Evolutionary conservation across 2,113 vertebrate species (phyloP).

Genomic region (Menidia beryllina): DNA sequence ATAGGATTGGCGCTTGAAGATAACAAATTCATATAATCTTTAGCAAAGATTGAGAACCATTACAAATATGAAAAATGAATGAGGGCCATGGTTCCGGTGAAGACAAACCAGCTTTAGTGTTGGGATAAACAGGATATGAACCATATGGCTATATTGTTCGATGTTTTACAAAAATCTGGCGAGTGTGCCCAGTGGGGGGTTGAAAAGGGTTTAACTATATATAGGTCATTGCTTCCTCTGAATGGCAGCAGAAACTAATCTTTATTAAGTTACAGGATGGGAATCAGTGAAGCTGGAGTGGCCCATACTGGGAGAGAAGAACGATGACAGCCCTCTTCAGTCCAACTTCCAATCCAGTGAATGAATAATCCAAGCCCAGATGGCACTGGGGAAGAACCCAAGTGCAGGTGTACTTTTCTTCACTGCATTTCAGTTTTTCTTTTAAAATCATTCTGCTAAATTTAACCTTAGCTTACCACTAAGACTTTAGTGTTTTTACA

Average conservation of each 20-base stretch:
- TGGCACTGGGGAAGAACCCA: neutral
- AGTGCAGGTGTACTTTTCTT: no score
- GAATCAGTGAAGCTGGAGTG: slow-evolving; percentile 21
- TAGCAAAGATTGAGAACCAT: no score
- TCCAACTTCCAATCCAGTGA: neutral
- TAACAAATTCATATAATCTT: no score
- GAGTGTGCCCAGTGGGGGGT: neutral
- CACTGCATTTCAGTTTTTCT: no score
- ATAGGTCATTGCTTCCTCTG: slow-evolving; percentile 36
- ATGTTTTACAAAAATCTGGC: slow-evolving; percentile 13
- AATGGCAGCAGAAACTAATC: slow-evolving; percentile 52
- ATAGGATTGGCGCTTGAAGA: no score
- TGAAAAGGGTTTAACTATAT: slow-evolving; percentile 27
- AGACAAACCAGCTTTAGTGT: neutral
- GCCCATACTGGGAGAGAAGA: neutral
- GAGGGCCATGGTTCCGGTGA: neutral
- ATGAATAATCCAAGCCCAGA: neutral
- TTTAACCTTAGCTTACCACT: no score
- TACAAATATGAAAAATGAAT: no score
- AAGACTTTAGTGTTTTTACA: no score
- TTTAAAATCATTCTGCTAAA: no score
- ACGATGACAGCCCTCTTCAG: neutral
- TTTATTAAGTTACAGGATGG: slow-evolving; percentile 27
- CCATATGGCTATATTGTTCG: neutral
- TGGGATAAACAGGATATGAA: neutral